Evolutionary conservation across 2,888 invertebrate genomes (phyloP).

Genomic region (Andricus quercusramuli): DNA sequence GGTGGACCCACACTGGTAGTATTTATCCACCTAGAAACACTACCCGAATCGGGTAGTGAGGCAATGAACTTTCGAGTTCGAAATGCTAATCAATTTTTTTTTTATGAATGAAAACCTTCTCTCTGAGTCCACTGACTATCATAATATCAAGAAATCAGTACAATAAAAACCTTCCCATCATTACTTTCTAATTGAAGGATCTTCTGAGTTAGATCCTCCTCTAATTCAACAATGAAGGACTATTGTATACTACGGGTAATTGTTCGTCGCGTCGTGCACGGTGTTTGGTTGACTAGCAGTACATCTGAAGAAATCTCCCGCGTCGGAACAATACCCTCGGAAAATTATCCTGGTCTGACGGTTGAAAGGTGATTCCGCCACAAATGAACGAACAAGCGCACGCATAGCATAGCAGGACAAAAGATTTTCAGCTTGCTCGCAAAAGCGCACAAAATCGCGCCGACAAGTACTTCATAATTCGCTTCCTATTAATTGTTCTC

Average conservation of each 20-base stretch:
- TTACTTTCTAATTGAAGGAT: neutral
- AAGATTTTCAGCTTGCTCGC: constrained; percentile 45
- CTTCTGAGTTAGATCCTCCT: neutral
- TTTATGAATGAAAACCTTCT: too few relatives aligned
- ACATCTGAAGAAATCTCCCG: constrained; percentile 62
- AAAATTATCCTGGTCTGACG: constrained; percentile 65
- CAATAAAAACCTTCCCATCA: too few relatives aligned
- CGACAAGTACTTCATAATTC: constrained; percentile 56
- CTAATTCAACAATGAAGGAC: neutral
- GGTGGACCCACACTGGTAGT: too few relatives aligned
- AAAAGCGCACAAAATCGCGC: constrained; percentile 45
- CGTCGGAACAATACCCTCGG: constrained; percentile 64
- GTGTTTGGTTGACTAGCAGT: constrained; percentile 68
- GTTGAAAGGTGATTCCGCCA: constrained; percentile 53
- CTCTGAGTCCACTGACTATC: too few relatives aligned
- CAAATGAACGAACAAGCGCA: constrained; percentile 55
- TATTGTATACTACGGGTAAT: constrained; percentile 47
- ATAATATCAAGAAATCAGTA: too few relatives aligned
- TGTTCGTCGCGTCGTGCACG: constrained; percentile 65
- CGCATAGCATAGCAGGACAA: constrained; percentile 47
- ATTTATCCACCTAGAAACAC: too few relatives aligned
- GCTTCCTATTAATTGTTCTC: constrained; percentile 51
- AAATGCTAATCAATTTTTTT: too few relatives aligned
- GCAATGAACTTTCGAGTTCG: too few relatives aligned
- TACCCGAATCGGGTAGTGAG: too few relatives aligned